Base-by-base conservation (phyloP, 2,797 vertebrate species). In the Sebastes alutus region DNA sequence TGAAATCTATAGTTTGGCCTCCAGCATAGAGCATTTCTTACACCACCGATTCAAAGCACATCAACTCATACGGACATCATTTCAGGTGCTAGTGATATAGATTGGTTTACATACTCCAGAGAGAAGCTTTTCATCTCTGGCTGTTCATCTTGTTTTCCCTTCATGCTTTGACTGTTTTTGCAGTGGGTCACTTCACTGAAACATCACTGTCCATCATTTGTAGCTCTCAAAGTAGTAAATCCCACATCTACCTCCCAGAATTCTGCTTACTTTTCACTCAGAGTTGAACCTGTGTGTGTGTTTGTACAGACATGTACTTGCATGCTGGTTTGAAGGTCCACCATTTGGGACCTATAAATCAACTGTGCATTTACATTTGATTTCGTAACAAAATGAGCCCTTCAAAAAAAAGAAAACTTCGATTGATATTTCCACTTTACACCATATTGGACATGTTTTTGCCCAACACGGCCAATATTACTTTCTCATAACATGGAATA, bases 101-200 rank as follows among this genome's bases (percentile, higher is more conserved):
- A 83, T 78, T 72, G 54, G 67, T 76, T 13, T 16, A 23, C 23
- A 42, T 16, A 38, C 87, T 82, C 80, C 64, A 64, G 75, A 82
- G 80, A 86, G 62, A 78, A n/a, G 10, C 77, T 66, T 85, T 83
- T 86, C 80, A 83, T 90, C 83, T 86, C 65, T 30, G 42, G 33
- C 73, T 68, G 75, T 80, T 78, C 38, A 9, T 87, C 84, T 81
- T 73, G 80, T 86, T 87, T 52, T 82, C 77, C 62, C 73, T 78
- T 59, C 66, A 42, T 66, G 42, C 52, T 76, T 66, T 32, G 49
- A 32, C 52, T 70, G 33, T 63, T 72, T 79, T 73, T 77, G 29
- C 56, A 22, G 23, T 9, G 59, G 78, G 66, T 83, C 29, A 78
- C 72, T 74, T 56, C 68, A 72, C 74, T 65, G 49, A 61, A 76